Evolutionary conservation across 2,113 vertebrate genomes (phyloP).

Genomic region (Phyllopteryx taeniolatus): DNA sequence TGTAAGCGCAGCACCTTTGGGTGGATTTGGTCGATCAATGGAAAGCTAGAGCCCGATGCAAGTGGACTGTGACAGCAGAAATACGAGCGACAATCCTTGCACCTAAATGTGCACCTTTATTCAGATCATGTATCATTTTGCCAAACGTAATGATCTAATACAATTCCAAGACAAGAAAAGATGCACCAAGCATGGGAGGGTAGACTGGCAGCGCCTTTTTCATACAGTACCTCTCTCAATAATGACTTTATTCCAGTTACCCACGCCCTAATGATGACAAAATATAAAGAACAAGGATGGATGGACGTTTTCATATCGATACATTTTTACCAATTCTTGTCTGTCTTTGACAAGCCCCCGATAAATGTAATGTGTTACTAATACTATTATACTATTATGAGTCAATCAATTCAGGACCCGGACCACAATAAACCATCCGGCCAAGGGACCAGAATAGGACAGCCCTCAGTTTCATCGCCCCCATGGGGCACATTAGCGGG

Average conservation of each 20-base stretch:
- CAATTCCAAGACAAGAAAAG: no score
- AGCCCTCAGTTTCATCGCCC: slow-evolving; percentile 31
- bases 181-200: no score
- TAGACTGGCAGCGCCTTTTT: no score
- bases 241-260: no score
- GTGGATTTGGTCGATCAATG: background rate
- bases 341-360: background rate
- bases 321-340: background rate
- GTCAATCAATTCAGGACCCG: background rate
- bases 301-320: no score
- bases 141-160: no score
- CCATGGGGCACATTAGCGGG: slow-evolving; percentile 42
- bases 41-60: background rate
- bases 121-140: background rate
- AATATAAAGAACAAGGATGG: no score
- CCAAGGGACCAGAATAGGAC: slow-evolving; percentile 53
- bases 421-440: slow-evolving; percentile 26
- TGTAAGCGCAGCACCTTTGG: background rate
- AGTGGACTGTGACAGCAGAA: background rate
- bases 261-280: no score
- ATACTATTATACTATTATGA: background rate
- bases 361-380: slow-evolving; percentile 1
- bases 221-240: no score
- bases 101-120: background rate
- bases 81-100: background rate